Evolutionary conservation across 1,140 invertebrate genomes (phyloP).

Genomic region (Macrocentrus cingulum): DNA sequence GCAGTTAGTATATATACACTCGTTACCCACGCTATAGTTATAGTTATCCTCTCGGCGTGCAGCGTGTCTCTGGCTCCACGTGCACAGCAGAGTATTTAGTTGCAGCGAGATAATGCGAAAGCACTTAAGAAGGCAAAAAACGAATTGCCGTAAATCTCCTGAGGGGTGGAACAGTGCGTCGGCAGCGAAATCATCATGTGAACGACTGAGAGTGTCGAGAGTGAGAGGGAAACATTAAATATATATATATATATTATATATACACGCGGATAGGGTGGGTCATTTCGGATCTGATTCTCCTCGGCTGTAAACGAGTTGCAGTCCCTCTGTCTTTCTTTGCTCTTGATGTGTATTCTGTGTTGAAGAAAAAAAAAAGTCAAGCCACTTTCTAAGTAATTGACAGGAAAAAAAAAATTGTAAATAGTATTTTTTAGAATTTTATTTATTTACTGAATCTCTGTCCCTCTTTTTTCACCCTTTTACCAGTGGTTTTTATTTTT

Average conservation of each 20-base stretch:
- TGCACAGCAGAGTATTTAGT: constrained; percentile 39
- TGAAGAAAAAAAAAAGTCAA: constrained; percentile 7
- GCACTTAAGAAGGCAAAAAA: constrained; percentile 40
- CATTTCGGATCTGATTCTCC: constrained; percentile 54
- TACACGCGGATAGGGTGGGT: constrained; percentile 35
- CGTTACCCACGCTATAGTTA: constrained; percentile 12
- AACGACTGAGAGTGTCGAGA: constrained; percentile 5
- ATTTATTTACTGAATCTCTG: no score
- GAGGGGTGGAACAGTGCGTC: constrained; percentile 19
- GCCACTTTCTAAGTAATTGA: constrained; percentile 8
- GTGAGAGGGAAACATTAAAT: constrained; percentile 17
- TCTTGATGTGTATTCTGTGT: not conserved
- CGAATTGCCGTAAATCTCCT: constrained; percentile 41
- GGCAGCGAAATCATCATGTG: constrained; percentile 15
- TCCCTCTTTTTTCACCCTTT: not conserved
- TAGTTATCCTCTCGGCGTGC: no score
- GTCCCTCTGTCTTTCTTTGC: constrained; percentile 16
- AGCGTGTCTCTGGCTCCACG: not conserved
- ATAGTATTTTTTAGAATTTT: no score
- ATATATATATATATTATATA: no score
- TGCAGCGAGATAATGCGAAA: constrained; percentile 42
- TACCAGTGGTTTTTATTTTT: no score
- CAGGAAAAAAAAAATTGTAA: no score
- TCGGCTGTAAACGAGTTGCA: constrained; percentile 52
- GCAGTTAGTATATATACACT: constrained; percentile 14